Conservation (phyloP, 2,113 vertebrate species). For the Romanogobio albipinnatus region DNA sequence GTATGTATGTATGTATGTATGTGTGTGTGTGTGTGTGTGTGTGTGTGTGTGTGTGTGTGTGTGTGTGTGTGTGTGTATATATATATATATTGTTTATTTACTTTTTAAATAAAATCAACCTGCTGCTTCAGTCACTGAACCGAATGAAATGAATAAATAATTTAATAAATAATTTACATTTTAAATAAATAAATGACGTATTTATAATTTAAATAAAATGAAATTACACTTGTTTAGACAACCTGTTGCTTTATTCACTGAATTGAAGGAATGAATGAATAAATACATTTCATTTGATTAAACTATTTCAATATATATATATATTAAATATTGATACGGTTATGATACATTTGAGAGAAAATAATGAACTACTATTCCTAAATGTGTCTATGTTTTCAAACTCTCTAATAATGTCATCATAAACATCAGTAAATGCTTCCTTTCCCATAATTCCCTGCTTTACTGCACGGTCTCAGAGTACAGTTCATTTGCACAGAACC, state of each 20-base stretch:
- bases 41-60: too few species aligned
- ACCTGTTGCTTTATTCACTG: background rate
- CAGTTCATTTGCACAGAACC: background rate
- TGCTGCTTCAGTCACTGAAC: background rate
- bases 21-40: too few species aligned
- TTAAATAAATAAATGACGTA: background rate
- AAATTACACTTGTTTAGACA: background rate
- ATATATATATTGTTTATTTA: too few species aligned
- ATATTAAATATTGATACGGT: background rate
- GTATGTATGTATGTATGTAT: too few species aligned
- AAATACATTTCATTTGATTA: too few species aligned
- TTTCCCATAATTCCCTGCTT: background rate
- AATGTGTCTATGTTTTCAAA: background rate
- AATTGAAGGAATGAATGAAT: background rate
- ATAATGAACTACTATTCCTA: background rate
- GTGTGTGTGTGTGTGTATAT: too few species aligned
- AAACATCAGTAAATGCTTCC: background rate
- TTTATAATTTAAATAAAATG: background rate
- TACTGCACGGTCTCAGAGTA: background rate
- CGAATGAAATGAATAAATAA: background rate
- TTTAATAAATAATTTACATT: background rate
- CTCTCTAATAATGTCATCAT: background rate
- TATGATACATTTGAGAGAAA: background rate
- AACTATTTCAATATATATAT: background rate
- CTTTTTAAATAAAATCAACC: too few species aligned